Evolutionary conservation across 2,113 vertebrate genomes (phyloP).

Genomic region (Leucoraja erinaceus): DNA sequence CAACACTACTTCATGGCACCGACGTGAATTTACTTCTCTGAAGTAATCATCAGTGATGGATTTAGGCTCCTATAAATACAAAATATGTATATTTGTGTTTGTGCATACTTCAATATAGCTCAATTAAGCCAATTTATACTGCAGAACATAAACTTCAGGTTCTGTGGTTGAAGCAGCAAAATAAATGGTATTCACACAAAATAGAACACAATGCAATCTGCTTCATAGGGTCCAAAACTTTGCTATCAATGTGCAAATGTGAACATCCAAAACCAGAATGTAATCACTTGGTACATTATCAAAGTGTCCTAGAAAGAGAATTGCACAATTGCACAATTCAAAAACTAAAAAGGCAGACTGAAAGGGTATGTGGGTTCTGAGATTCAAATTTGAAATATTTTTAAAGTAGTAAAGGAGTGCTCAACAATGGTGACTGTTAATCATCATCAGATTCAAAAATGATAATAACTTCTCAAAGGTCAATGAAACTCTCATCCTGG

Average conservation of each 20-base stretch:
- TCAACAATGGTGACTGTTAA: conserved; percentile 24
- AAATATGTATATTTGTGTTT: background rate
- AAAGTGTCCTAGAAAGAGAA: background rate
- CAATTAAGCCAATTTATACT: background rate
- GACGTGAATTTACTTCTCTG: conserved; percentile 87
- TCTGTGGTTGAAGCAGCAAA: background rate
- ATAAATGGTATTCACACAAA: background rate
- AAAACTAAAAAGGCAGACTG: background rate
- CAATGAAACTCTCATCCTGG: background rate
- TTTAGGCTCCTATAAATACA: conserved; percentile 81
- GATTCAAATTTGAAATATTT: background rate
- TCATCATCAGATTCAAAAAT: conserved; percentile 41
- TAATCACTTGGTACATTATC: background rate
- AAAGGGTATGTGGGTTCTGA: background rate
- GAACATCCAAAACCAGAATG: background rate
- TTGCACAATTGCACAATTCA: too few relatives aligned
- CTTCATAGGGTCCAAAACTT: background rate
- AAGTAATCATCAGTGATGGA: conserved; percentile 84
- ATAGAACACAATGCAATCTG: background rate
- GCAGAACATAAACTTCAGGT: background rate
- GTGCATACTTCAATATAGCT: background rate
- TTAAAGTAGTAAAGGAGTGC: conserved; percentile 36
- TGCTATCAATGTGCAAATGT: background rate
- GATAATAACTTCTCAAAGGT: conserved; percentile 9
- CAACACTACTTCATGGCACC: conserved; percentile 81